These are phyloP conservation scores for Rhinopomastus cyanomelas DNA, from an alignment of 2,113 vertebrate genomes.

Conservation along the genomic window DNA sequence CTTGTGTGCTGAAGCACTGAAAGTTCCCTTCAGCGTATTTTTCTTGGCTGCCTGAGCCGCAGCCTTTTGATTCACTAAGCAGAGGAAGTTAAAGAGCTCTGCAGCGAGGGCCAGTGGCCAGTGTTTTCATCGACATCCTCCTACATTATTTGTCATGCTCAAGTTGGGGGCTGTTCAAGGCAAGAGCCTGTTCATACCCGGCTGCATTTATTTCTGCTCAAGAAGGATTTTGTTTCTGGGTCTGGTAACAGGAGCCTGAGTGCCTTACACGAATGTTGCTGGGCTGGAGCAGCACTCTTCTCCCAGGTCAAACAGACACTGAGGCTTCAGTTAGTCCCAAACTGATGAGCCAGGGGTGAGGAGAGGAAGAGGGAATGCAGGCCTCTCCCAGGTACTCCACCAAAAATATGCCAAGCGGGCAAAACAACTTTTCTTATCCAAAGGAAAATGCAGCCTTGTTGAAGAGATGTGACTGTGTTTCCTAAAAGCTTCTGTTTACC, in stretches of 20 bases:
- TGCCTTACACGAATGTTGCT: neutral
- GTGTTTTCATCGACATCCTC: slow-evolving; percentile 15
- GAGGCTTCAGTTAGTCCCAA: neutral
- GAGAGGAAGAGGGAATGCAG: neutral
- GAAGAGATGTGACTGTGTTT: neutral
- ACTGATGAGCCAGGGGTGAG: neutral
- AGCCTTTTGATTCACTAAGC: slow-evolving; percentile 48
- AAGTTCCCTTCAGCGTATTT: slow-evolving; percentile 55
- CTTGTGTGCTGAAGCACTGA: slow-evolving; percentile 34
- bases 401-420: neutral
- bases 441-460: neutral
- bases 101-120: slow-evolving; percentile 3
- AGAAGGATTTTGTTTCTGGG: slow-evolving; percentile 56
- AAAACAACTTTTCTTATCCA: neutral
- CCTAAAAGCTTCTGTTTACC: neutral
- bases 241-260: slow-evolving; percentile 18
- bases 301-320: neutral
- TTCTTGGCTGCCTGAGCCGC: slow-evolving; percentile 26
- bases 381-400: neutral
- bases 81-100: slow-evolving; percentile 9
- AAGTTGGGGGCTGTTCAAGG: slow-evolving; percentile 21
- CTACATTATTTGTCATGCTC: slow-evolving; percentile 45
- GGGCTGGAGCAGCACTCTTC: neutral
- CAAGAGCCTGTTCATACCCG: neutral
- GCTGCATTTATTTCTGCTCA: slow-evolving; percentile 35